These are phyloP conservation scores for Falco punctatus DNA, from an alignment of 2,113 vertebrate species.

Conservation along the genomic window DNA sequence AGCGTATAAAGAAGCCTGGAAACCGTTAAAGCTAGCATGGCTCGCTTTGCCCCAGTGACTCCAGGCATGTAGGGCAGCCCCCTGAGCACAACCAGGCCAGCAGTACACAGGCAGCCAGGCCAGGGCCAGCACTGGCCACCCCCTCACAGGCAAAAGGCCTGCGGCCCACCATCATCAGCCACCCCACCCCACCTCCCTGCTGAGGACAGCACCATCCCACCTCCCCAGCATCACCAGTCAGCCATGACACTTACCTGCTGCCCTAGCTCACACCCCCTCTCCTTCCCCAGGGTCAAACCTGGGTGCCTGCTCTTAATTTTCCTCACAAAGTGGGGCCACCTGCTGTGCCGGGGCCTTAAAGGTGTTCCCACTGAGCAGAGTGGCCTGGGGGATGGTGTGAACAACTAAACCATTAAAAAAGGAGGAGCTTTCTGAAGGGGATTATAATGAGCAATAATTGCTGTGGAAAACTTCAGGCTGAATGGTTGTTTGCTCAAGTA, in stretches of 20 bases:
- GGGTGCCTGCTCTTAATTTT: neutral
- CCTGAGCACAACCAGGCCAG: accelerated
- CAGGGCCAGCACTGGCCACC: accelerated
- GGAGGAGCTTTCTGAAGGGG: accelerated
- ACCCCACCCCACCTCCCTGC: accelerated
- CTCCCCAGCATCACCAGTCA: accelerated
- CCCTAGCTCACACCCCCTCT: accelerated
- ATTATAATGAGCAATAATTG: neutral
- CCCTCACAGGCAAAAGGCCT: accelerated
- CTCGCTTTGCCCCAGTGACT: neutral
- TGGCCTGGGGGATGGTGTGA: accelerated
- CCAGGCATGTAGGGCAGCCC: accelerated
- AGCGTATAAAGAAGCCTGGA: neutral
- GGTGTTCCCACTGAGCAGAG: accelerated
- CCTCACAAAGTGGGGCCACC: accelerated
- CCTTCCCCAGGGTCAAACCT: accelerated
- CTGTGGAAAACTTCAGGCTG: neutral
- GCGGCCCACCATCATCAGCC: accelerated
- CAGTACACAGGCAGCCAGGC: neutral
- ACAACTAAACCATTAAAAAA: neutral
- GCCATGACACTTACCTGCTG: accelerated
- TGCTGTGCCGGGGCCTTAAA: too few relatives aligned
- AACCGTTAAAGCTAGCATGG: accelerated
- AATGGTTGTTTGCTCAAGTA: neutral
- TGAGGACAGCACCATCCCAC: accelerated